Percentiles rank a stretch among this genome's conserved stretches.
Conservation (phyloP, 2,888 invertebrate species). For the Drosophila parthenogenetica region DNA sequence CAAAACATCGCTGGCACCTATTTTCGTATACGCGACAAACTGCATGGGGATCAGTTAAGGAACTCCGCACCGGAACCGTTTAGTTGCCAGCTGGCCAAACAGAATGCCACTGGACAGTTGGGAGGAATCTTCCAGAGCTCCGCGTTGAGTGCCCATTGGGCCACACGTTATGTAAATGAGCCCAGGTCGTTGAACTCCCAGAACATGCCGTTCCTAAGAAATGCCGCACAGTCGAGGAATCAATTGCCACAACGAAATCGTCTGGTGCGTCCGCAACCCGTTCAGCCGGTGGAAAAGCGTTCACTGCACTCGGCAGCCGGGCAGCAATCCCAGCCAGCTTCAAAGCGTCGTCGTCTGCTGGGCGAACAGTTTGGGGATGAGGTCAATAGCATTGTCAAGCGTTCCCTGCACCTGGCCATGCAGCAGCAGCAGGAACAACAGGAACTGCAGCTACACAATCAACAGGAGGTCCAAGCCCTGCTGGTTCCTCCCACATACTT, state of each 20-base stretch:
- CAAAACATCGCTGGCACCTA: conserved; percentile 82
- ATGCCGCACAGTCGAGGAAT: conserved; percentile 55
- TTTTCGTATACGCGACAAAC: conserved; percentile 77
- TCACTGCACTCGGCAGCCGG: background rate
- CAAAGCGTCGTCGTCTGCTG: conserved; percentile 46
- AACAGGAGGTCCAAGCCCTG: conserved; percentile 11
- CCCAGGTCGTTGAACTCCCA: conserved; percentile 53
- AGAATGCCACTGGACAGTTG: conserved; percentile 74
- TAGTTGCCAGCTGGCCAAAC: conserved; percentile 82
- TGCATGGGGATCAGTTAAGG: conserved; percentile 48
- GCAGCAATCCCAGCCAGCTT: conserved; percentile 16
- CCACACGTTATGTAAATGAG: conserved; percentile 62
- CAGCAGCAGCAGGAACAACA: background rate
- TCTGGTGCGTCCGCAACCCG: conserved; percentile 73
- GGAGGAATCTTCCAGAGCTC: conserved; percentile 83
- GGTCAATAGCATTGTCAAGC: background rate
- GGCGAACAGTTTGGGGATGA: conserved; percentile 24
- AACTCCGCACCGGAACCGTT: conserved; percentile 75
- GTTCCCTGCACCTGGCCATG: background rate
- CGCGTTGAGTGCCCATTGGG: conserved; percentile 81
- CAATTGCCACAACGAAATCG: conserved; percentile 33
- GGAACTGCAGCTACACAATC: background rate
- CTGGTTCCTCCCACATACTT: conserved; percentile 43
- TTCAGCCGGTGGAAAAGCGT: conserved; percentile 73
- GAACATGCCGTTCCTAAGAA: conserved; percentile 82